These are phyloP conservation scores for Drosophila cracens DNA, from an alignment of 2,888 invertebrate genomes.

Conservation along the genomic window DNA sequence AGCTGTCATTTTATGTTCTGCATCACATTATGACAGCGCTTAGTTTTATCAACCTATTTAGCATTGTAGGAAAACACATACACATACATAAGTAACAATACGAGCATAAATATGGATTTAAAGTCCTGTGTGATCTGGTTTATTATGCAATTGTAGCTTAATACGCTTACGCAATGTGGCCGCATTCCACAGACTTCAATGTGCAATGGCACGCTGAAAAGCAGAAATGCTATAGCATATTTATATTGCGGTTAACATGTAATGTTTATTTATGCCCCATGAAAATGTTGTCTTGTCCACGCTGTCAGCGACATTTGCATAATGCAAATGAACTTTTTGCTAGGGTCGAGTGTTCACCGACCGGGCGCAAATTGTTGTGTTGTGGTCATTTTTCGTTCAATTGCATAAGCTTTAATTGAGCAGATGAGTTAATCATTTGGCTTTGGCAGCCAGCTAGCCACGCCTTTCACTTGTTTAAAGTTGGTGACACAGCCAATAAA, in stretches of 20 bases:
- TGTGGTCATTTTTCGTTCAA: slow-evolving; percentile 35
- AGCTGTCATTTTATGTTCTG: slow-evolving; percentile 59
- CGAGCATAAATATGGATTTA: slow-evolving; percentile 38
- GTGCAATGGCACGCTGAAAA: slow-evolving; percentile 39
- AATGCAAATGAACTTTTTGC: slow-evolving; percentile 59
- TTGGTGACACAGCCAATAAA: not conserved
- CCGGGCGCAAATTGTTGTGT: slow-evolving; percentile 21
- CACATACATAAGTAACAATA: slow-evolving; percentile 8
- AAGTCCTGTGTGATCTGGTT: slow-evolving; percentile 53
- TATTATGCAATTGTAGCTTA: slow-evolving; percentile 60
- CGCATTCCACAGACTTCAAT: slow-evolving; percentile 17
- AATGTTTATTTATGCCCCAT: slow-evolving; percentile 69
- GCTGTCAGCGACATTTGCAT: slow-evolving; percentile 59
- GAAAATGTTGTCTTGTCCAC: slow-evolving; percentile 44
- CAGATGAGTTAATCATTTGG: slow-evolving; percentile 38
- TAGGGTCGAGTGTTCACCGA: slow-evolving; percentile 11
- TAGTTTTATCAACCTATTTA: slow-evolving; percentile 25
- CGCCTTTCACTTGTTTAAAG: slow-evolving; percentile 20
- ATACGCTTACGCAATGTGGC: slow-evolving; percentile 43
- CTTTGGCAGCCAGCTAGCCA: not conserved
- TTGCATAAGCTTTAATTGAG: slow-evolving; percentile 61
- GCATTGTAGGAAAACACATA: not conserved
- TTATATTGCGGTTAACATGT: slow-evolving; percentile 65
- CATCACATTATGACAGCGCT: slow-evolving; percentile 32
- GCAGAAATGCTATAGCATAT: slow-evolving; percentile 51